Conservation (phyloP, 53 echinoderm and acorn worm species). For the Arbacia lixula region DNA sequence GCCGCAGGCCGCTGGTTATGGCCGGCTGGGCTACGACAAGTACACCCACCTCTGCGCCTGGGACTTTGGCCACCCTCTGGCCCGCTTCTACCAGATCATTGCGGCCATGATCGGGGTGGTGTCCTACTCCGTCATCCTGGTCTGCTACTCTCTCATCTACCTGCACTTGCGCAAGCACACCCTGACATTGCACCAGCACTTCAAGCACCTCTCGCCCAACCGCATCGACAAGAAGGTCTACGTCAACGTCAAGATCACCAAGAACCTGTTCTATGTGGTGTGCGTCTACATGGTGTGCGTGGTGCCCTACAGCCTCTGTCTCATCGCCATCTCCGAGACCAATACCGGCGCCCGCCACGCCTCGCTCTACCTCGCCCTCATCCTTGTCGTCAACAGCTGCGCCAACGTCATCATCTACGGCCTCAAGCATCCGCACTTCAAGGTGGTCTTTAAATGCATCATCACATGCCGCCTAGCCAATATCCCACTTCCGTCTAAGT, state of each 20-base stretch:
- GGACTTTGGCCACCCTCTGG: slow-evolving; percentile 40
- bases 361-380: slow-evolving; percentile 69
- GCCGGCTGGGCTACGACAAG: slow-evolving; percentile 78
- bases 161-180: slow-evolving; percentile 68
- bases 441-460: slow-evolving; percentile 66
- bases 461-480: slow-evolving; percentile 57
- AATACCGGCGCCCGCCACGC: slow-evolving; percentile 57
- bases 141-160: slow-evolving; percentile 72
- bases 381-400: slow-evolving; percentile 75
- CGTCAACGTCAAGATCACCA: slow-evolving; percentile 75
- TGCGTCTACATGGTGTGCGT: slow-evolving; percentile 77
- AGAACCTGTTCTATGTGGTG: slow-evolving; percentile 83
- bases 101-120: slow-evolving; percentile 40
- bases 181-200: slow-evolving; percentile 41
- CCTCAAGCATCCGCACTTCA: slow-evolving; percentile 79
- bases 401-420: slow-evolving; percentile 79
- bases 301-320: slow-evolving; percentile 71
- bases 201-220: slow-evolving; percentile 49
- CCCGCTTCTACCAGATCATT: slow-evolving; percentile 49
- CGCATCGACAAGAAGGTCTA: slow-evolving; percentile 48
- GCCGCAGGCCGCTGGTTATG: slow-evolving; percentile 63
- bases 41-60: slow-evolving; percentile 63
- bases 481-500: slow-evolving; percentile 60
- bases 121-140: slow-evolving; percentile 56
- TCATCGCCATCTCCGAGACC: slow-evolving; percentile 59